These are phyloP conservation scores for Apotomis capreana DNA, from an alignment of 2,888 invertebrate genomes.

Conservation along the genomic window DNA sequence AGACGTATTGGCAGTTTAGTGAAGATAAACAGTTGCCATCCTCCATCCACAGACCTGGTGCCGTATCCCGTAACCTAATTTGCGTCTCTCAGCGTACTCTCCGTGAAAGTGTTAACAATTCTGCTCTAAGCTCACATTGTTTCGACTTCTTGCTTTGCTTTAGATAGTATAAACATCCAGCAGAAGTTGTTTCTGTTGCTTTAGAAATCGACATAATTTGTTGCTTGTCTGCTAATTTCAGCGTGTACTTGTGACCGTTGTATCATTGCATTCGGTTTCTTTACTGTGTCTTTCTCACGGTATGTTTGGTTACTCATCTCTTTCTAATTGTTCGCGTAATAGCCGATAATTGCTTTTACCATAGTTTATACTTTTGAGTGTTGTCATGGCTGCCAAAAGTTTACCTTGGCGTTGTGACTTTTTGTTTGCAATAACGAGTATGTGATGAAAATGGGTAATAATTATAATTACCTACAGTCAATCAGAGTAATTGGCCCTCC, in stretches of 20 bases:
- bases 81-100: no score
- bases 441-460: no score
- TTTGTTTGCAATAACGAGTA: neutral
- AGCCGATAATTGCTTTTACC: constrained; percentile 35
- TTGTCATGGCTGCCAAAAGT: neutral
- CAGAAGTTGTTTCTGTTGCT: constrained; percentile 17
- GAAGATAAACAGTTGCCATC: no score
- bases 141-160: no score
- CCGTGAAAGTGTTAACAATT: no score
- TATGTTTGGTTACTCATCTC: constrained; percentile 33
- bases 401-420: neutral
- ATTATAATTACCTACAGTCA: no score
- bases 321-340: constrained; percentile 40
- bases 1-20: no score
- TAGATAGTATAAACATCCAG: neutral
- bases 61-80: no score
- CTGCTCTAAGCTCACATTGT: no score
- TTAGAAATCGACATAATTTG: constrained; percentile 32
- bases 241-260: constrained; percentile 29
- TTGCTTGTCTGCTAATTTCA: constrained; percentile 34
- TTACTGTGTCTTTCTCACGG: constrained; percentile 34
- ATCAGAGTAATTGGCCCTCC: no score
- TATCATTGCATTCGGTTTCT: constrained; percentile 30
- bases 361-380: neutral
- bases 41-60: no score